phyloP scores from a whole-genome alignment of 2,113 vertebrate genomes.

The Canis aureus region DNA sequence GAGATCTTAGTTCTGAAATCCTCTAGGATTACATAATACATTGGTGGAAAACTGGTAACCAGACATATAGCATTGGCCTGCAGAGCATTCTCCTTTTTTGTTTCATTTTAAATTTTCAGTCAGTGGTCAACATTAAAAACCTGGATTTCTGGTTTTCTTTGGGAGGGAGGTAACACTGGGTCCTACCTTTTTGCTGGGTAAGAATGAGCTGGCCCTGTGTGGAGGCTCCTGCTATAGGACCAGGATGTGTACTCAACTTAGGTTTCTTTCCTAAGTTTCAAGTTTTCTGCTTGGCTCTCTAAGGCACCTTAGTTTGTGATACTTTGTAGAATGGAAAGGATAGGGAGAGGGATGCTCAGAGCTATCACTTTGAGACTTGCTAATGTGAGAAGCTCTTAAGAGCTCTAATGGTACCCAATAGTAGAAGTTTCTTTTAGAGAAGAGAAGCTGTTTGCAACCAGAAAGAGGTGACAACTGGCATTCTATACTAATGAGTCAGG shows the following conservation, averaged over 20 bases:
- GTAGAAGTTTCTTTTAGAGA: neutral
- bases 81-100: neutral
- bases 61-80: neutral
- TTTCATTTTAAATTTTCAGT: conserved; percentile 28
- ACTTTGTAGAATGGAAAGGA: neutral
- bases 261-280: neutral
- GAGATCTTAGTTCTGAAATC: neutral
- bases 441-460: neutral
- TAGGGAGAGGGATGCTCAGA: neutral
- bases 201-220: neutral
- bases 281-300: neutral
- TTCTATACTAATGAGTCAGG: neutral
- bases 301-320: neutral
- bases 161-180: neutral
- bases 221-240: neutral
- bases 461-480: neutral
- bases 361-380: neutral
- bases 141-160: conserved; percentile 16
- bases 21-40: neutral
- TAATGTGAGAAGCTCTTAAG: neutral
- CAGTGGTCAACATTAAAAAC: conserved; percentile 19
- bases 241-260: neutral
- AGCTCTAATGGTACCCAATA: neutral
- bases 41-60: neutral
- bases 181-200: neutral